A percentile compares a stretch with the other conserved stretches of the same genome.
Conservation (phyloP, 37 sponge, comb jelly and placozoan species). For the Halisarca cf. caerulea region DNA sequence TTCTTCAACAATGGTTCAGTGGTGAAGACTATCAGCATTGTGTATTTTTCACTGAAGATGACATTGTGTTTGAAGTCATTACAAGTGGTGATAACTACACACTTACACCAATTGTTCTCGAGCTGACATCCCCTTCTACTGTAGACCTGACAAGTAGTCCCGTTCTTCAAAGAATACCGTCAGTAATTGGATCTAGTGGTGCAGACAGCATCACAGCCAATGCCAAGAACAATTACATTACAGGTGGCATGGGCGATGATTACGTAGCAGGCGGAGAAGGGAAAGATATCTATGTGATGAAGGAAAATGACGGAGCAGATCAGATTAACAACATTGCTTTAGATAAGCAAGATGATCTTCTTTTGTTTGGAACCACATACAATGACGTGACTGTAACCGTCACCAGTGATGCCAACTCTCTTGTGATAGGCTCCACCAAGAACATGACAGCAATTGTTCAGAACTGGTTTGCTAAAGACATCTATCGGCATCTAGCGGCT, state of each 20-base stretch:
- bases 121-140: no score
- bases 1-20: no score
- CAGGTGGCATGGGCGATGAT: slow-evolving; percentile 33
- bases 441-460: neutral
- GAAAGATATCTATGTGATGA: slow-evolving; percentile 33
- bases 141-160: no score
- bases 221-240: slow-evolving; percentile 21
- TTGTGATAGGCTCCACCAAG: neutral
- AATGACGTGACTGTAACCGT: neutral
- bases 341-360: slow-evolving; percentile 8
- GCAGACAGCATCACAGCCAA: slow-evolving; percentile 27
- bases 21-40: no score
- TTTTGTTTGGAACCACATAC: slow-evolving; percentile 2
- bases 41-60: neutral
- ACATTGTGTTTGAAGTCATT: no score
- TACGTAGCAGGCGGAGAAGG: slow-evolving; percentile 21
- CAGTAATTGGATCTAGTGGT: slow-evolving; percentile 8
- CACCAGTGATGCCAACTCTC: neutral
- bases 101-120: no score
- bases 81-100: no score
- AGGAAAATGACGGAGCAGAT: neutral
- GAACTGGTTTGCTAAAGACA: slow-evolving; percentile 16
- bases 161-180: no score
- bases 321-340: slow-evolving; percentile 12
- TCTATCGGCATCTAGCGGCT: neutral